Conservation (phyloP, 1,140 invertebrate species). For the Drosophila burlai region DNA sequence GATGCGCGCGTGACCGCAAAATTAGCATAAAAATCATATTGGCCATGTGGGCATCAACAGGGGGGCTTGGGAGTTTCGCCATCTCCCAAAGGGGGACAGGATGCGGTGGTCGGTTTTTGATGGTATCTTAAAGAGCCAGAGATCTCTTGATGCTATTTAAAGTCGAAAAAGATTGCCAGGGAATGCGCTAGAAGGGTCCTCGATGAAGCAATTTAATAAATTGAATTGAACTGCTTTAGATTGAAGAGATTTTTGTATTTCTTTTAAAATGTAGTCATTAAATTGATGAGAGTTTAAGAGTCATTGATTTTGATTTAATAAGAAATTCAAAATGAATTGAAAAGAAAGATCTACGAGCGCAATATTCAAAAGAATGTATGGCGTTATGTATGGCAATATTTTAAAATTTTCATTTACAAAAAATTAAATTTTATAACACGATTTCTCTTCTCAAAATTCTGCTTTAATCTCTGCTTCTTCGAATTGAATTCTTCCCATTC, state of each 20-base stretch:
- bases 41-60: conserved; percentile 56
- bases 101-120: conserved; percentile 20
- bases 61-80: conserved; percentile 11
- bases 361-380: no score
- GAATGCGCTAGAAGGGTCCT: conserved; percentile 1
- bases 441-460: no score
- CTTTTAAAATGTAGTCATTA: neutral
- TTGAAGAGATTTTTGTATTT: conserved; percentile 1
- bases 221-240: neutral
- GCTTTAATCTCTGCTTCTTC: neutral
- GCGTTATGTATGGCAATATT: no score
- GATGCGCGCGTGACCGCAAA: conserved; percentile 74
- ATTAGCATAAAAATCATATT: conserved; percentile 84
- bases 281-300: neutral
- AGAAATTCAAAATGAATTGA: no score
- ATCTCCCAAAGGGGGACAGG: neutral
- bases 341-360: no score
- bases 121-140: conserved; percentile 39
- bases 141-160: conserved; percentile 28
- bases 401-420: no score
- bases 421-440: no score
- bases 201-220: conserved; percentile 19
- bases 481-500: conserved; percentile 9
- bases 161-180: conserved; percentile 14
- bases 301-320: neutral